A percentile compares a stretch with the other conserved stretches of the same genome.
Evolutionary conservation across 2,113 vertebrate species (phyloP).

Genomic region (Leucopsar rothschildi): DNA sequence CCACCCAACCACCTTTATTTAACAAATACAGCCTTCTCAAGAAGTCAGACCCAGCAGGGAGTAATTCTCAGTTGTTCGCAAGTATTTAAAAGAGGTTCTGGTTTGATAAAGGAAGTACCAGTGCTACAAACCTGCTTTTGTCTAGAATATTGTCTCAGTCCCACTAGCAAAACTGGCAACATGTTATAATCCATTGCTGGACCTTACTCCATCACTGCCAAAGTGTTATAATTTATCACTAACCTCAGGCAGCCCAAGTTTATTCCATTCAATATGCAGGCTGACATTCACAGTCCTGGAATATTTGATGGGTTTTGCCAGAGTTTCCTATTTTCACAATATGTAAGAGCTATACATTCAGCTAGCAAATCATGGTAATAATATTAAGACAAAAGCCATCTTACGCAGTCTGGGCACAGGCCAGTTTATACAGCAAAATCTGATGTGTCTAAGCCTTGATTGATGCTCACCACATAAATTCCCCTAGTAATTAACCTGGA

Average conservation of each 20-base stretch:
- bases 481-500: slow-evolving; percentile 33
- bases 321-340: neutral
- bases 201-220: neutral
- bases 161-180: neutral
- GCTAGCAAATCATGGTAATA: neutral
- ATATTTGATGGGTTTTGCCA: neutral
- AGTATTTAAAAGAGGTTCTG: neutral
- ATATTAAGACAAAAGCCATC: neutral
- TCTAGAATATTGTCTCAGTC: neutral
- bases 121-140: neutral
- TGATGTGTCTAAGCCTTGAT: slow-evolving; percentile 10
- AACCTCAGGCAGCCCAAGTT: neutral
- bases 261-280: neutral
- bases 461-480: slow-evolving; percentile 17
- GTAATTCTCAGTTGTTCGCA: neutral
- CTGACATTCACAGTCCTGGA: neutral
- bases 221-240: neutral
- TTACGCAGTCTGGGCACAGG: neutral
- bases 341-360: neutral
- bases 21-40: neutral
- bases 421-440: neutral
- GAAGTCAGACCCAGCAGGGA: neutral
- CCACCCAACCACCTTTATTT: neutral
- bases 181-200: neutral
- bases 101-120: neutral